Evolutionary conservation across 2,888 invertebrate genomes (phyloP).

Genomic region (Cryptocephalus moraei): DNA sequence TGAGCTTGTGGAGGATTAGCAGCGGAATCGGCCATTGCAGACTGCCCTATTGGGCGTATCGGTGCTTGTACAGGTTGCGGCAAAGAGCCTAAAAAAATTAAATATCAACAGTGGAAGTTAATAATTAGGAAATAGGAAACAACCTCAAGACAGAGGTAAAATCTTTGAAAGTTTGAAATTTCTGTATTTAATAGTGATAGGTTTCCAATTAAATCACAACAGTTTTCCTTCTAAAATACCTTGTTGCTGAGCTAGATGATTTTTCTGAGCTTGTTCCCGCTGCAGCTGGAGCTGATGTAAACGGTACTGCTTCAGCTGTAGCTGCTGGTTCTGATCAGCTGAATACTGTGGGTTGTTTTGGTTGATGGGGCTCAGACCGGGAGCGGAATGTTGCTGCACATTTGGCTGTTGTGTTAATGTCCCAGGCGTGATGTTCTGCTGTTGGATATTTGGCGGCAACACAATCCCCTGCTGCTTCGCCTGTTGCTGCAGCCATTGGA

Average conservation of each 20-base stretch:
- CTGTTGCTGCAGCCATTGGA: constrained; percentile 39
- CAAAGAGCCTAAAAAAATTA: not conserved
- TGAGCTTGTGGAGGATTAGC: constrained; percentile 17
- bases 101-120: too few species aligned
- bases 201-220: too few species aligned
- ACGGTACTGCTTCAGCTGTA: constrained; percentile 48
- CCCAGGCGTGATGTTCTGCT: constrained; percentile 24
- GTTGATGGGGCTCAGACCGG: constrained; percentile 33
- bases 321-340: constrained; percentile 24
- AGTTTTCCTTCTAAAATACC: constrained; percentile 1
- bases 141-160: too few species aligned
- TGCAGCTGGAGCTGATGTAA: constrained; percentile 49
- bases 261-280: constrained; percentile 26
- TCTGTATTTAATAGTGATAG: too few species aligned
- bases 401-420: constrained; percentile 12
- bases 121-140: too few species aligned
- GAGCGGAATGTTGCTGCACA: constrained; percentile 20
- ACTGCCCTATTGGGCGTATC: constrained; percentile 17
- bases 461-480: constrained; percentile 36
- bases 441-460: constrained; percentile 32
- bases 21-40: constrained; percentile 22
- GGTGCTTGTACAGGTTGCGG: constrained; percentile 9
- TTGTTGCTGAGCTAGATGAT: constrained; percentile 20
- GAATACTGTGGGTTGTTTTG: constrained; percentile 18
- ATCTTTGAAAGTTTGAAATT: too few species aligned